Base-by-base conservation (phyloP, 2,797 vertebrate species). In the Bryconaethiops microstoma region DNA sequence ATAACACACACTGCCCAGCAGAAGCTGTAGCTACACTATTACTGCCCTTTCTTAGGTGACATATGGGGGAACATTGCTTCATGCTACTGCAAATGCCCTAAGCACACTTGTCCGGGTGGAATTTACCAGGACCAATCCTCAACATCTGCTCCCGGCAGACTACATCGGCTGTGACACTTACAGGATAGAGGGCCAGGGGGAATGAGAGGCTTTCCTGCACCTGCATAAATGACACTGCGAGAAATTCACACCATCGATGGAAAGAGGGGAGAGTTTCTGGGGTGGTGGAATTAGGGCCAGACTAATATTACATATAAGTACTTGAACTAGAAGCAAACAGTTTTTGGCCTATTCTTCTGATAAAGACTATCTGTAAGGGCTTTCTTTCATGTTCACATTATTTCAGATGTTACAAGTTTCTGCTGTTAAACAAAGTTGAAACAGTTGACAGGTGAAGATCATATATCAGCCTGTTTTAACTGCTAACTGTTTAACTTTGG, bases 51-150 rank as follows among this genome's bases (percentile, higher is more conserved):
- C 75, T 64, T 23, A n/a, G 62, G 7, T 54, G 73, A 42, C 45
- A 52, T 54, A 25, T 16, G 35, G 13, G 16, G 52, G 39, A 77
- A 29, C 75, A 57, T 45, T 17, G 45, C 75, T 52, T 55, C 59
- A 48, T 62, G 67, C 52, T 50, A 54, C 65, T 52, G 42, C 52
- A 17, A 63, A 14, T 65, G 71, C 77, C 69, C 76, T 54, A 64
- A 81, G 76, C 71, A 75, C 25, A 54, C 67, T 65, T 78, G 64
- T 83, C 77, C 65, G 62, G 40, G 25, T 78, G 65, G 63, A 67
- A 72, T 54, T 60, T 25, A 74, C 17, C 45, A 35, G 65, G 73
- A 13, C 9, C 35, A 60, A 17, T 59, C 50, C 54, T 65, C 13
- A 21, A 5, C 19, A 35, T 65, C 48, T 69, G 45, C 69, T 74